Base-by-base conservation (phyloP, 2,888 invertebrate species). In the Pyrrhia umbra region DNA sequence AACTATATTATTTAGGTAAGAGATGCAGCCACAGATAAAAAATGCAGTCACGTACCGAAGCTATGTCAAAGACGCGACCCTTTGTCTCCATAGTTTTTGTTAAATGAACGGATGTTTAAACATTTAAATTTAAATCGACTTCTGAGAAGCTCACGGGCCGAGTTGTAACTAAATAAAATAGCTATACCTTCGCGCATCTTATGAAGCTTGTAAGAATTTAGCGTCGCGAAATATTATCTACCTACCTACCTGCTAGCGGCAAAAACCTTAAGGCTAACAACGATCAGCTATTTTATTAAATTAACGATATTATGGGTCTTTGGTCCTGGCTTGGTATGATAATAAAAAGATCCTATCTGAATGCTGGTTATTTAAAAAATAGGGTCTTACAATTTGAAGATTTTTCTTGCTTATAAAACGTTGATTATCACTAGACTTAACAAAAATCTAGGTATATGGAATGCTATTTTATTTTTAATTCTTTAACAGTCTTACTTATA, bases 91-190 rank as follows among this genome's bases (percentile, higher is more conserved):
- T 45, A 66, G 59, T 77, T 80, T 75, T 73, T 77, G 68, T 67
- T 60, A 59, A 71, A 60, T 46, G 46, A 60, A 66, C 75, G 82
- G 78, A 81, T 70, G 73, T 25, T 27, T 51, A n/a, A 59, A 47
- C 57, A 72, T 73, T 80, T 59, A 76, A 73, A 78, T 82, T 77
- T 72, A 75, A 82, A 80, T 80, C 46, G 61, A 23, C 34, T 70
- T 74, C 82, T 67, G 50, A 63, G 75, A 75, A 78, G 42, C 47
- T 54, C 43, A 42, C 37, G 49, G 57, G 51, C 50, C 61, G 42
- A 40, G 13, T 51, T 40, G n/a, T 60, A 39, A 52, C 27, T 43
- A 40, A 51, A 58, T 39, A 55, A 30, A 30, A 30, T 30, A 30
- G 10, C 9, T 30, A 30, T 10, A 9, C 30, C 13, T 27, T 30